phyloP scores from a whole-genome alignment of 1,140 invertebrate species.

The Leguminivora glycinivorella region DNA sequence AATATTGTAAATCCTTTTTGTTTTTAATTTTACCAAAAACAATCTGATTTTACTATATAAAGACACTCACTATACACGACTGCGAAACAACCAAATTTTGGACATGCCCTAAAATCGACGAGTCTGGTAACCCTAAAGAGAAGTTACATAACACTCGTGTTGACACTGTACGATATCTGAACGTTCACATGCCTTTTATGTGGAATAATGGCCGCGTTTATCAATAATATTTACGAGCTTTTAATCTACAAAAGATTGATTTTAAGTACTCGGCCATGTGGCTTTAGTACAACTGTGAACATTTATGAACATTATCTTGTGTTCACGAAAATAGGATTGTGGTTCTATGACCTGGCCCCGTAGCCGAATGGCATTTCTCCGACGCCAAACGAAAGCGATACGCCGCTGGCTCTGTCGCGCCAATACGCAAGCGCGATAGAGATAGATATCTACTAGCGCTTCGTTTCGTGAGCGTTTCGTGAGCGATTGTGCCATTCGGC shows the following conservation, averaged over 20 bases:
- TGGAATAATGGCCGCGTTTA: constrained; percentile 46
- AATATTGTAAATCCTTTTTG: too few species aligned
- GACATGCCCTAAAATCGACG: neutral
- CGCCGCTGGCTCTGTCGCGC: too few species aligned
- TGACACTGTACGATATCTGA: constrained; percentile 53
- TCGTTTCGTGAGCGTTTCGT: too few species aligned
- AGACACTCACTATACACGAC: too few species aligned
- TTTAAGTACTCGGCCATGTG: constrained; percentile 35
- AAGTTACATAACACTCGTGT: constrained; percentile 49
- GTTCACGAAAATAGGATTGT: neutral
- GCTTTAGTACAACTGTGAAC: constrained; percentile 8
- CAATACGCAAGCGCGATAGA: too few species aligned
- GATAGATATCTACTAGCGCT: too few species aligned
- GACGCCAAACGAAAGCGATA: too few species aligned
- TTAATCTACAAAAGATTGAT: constrained; percentile 44
- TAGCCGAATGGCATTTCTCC: too few species aligned
- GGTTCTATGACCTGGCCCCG: constrained; percentile 6
- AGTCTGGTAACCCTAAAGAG: constrained; percentile 27
- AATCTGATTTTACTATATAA: too few species aligned
- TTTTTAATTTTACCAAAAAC: neutral
- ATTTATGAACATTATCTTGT: constrained; percentile 11
- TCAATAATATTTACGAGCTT: constrained; percentile 48
- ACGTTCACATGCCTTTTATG: constrained; percentile 48
- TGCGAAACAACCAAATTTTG: neutral
- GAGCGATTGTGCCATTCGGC: too few species aligned